Evolutionary conservation across 2,113 vertebrate genomes (phyloP), one percentile per base, ranked within the genome.

Genomic region (Bujurquina vittata): DNA sequence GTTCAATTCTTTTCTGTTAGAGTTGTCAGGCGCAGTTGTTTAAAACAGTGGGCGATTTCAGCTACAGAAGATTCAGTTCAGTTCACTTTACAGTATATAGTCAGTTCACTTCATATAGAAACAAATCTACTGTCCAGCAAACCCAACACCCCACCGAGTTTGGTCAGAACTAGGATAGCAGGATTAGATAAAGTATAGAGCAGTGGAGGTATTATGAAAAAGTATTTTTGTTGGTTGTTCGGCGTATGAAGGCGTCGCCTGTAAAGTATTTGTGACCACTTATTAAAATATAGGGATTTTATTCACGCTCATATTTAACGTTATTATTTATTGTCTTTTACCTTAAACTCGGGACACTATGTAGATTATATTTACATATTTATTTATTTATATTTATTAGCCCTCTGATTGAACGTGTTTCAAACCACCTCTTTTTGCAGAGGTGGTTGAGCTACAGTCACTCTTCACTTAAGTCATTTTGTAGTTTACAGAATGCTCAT

Each of bases 401-500:
- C 5, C 18, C 3, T 69, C 22, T 52, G 17, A 75, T 35, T 57
- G 11, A 37, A 2, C 10, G 5, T 33, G 43, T 65, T 60, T 37
- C 15, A 46, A 67, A 18, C 23, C 40, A 67, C 4, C 14, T 49
- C 12, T 49, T 49, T 49, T 15, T 17, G 18, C 29, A 63, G 33
- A 78, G 77, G 81, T 17, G 18, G 49, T 31, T 43, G 22, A 81
- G 65, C 69, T 84, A 77, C 49, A 80, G 18, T 89, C 83, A 75
- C 56, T 29, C 26, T 78, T 60, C 35, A 52, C 2, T 23, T 29
- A 5, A 31, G 26, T 31, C 23, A 72, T 18, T 72, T 31, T 46
- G 46, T 31, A 18, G 9, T 79, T 79, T 56, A 33, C 49, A 29
- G 26, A 35, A 67, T 54, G 18, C 26, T 31, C 79, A 79, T 58